Evolutionary conservation across 1,140 invertebrate species (phyloP), one percentile per base, ranked within the genome.

Genomic region (Teleopsis dalmanni): DNA sequence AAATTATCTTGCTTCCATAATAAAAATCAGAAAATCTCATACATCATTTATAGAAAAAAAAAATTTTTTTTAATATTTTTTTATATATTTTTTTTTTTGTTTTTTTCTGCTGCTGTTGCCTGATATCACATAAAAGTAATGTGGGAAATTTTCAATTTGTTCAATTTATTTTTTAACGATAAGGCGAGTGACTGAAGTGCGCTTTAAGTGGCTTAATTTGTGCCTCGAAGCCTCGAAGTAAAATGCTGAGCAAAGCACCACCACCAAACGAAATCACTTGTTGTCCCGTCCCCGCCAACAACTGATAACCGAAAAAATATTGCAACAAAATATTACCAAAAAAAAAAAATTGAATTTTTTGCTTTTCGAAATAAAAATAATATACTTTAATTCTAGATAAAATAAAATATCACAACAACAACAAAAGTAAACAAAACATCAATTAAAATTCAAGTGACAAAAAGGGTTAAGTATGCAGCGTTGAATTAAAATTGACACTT

Each of bases 381-480:
- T n/a, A n/a, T n/a, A n/a, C n/a, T n/a, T n/a, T n/a, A n/a, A n/a
- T n/a, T n/a, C n/a, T n/a, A n/a, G n/a, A n/a, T n/a, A n/a, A n/a
- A n/a, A n/a, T n/a, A n/a, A n/a, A n/a, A n/a, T n/a, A n/a, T n/a
- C n/a, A n/a, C n/a, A n/a, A n/a, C n/a, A n/a, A n/a, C n/a, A n/a
- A n/a, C n/a, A n/a, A n/a, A n/a, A n/a, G n/a, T 42, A 49, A 42
- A 43, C 31, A 49, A 49, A 49, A 49, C 38, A 49, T 49, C 47
- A 43, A 49, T 49, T 49, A 49, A 49, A 49, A 49, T 42, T 23
- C 37, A 49, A 49, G 33, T 42, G 47, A 49, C 22, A 48, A 27
- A 19, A 35, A 38, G 23, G 46, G 11, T 25, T 37, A 47, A 31
- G 41, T 43, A 26, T 16, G 13, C 47, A 48, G 16, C 21, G 14